Evolutionary conservation across 2,888 invertebrate species (phyloP).

Genomic region (Drosophila tripunctata): DNA sequence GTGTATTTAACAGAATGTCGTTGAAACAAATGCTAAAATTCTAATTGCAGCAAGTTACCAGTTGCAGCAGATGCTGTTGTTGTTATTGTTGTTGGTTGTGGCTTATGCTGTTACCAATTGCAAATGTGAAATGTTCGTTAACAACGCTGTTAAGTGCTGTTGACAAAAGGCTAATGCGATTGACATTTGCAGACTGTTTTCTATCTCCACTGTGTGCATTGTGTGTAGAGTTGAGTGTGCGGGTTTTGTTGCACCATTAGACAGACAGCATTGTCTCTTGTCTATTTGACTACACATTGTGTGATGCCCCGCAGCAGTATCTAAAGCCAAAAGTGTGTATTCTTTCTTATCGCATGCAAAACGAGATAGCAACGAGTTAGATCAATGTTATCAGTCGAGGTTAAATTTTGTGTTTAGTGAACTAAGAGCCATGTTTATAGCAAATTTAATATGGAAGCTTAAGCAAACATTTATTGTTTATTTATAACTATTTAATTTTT

Average conservation of each 20-base stretch:
- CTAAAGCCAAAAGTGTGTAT: background rate
- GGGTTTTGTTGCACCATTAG: slow-evolving; percentile 34
- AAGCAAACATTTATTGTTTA: too few relatives aligned
- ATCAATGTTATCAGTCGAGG: background rate
- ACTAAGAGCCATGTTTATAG: background rate
- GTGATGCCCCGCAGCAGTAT: slow-evolving; percentile 9
- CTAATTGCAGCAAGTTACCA: slow-evolving; percentile 54
- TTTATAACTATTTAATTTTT: too few relatives aligned
- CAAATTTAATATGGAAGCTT: too few relatives aligned
- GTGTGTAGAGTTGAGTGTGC: background rate
- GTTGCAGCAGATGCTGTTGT: slow-evolving; percentile 13
- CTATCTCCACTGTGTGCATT: background rate
- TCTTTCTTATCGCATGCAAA: slow-evolving; percentile 1
- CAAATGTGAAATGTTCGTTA: slow-evolving; percentile 12
- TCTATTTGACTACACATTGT: slow-evolving; percentile 6
- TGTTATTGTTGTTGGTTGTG: slow-evolving; percentile 4
- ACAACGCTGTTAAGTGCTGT: slow-evolving; percentile 33
- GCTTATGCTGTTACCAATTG: slow-evolving; percentile 33
- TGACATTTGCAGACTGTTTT: slow-evolving; percentile 42
- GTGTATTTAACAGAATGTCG: slow-evolving; percentile 36
- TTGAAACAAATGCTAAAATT: slow-evolving; percentile 44
- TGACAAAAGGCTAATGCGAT: slow-evolving; percentile 59
- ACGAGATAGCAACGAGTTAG: background rate
- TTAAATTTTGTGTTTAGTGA: background rate
- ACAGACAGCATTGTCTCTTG: slow-evolving; percentile 18